These are phyloP conservation scores for Eupithecia exiguata DNA, from an alignment of 2,888 invertebrate genomes.

Conservation along the genomic window DNA sequence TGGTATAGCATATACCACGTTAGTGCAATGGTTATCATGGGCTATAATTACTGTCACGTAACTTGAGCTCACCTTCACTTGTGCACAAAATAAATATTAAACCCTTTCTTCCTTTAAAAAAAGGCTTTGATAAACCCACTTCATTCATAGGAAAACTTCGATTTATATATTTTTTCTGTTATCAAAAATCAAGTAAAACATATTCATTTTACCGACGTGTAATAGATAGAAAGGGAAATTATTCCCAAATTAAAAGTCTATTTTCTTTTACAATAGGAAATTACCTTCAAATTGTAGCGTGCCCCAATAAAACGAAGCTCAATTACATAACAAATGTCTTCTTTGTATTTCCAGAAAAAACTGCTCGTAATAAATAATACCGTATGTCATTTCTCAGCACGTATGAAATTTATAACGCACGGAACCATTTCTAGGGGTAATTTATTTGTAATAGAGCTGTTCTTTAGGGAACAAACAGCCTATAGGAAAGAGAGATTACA, in stretches of 20 bases:
- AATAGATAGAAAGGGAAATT: slow-evolving; percentile 24
- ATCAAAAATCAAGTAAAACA: background rate
- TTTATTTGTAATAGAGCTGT: slow-evolving; percentile 82
- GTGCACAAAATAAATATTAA: background rate
- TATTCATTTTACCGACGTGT: slow-evolving; percentile 25
- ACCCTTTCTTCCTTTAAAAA: background rate
- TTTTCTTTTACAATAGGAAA: slow-evolving; percentile 54
- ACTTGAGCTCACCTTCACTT: background rate
- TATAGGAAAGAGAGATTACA: slow-evolving; percentile 40
- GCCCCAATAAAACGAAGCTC: slow-evolving; percentile 73
- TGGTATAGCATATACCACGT: background rate
- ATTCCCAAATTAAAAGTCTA: slow-evolving; percentile 39
- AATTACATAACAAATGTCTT: slow-evolving; percentile 82
- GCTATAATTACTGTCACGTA: background rate
- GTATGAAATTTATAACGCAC: slow-evolving; percentile 83
- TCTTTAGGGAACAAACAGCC: slow-evolving; percentile 56
- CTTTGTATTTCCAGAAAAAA: slow-evolving; percentile 76
- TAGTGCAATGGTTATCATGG: background rate
- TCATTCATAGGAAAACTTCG: background rate
- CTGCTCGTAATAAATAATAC: slow-evolving; percentile 80
- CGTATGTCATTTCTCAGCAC: slow-evolving; percentile 84
- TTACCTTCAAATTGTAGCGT: slow-evolving; percentile 64
- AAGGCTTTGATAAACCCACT: background rate
- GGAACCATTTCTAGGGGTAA: slow-evolving; percentile 78
- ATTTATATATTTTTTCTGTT: background rate